phyloP scores from a whole-genome alignment of 2,797 vertebrate species.

The Nothura maculosa region DNA sequence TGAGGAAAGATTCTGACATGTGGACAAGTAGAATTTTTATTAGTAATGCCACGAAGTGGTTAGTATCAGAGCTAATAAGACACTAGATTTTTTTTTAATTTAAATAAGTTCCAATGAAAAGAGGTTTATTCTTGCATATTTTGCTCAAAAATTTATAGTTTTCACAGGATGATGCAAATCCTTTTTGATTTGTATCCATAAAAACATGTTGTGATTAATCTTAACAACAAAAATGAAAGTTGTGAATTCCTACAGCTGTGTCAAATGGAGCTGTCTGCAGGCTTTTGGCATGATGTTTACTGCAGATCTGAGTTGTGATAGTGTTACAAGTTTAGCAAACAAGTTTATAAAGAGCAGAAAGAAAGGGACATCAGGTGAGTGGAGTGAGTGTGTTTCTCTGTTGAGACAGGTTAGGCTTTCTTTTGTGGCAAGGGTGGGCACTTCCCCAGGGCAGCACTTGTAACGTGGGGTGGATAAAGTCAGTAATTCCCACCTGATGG shows the following conservation, averaged over 20 bases:
- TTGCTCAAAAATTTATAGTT: background rate
- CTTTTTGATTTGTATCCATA: background rate
- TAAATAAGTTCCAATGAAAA: background rate
- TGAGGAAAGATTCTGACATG: background rate
- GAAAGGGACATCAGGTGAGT: background rate
- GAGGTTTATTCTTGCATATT: background rate
- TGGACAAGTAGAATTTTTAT: background rate
- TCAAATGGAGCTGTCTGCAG: background rate
- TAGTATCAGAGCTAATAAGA: background rate
- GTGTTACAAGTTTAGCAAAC: background rate
- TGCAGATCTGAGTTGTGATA: background rate
- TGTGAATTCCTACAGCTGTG: background rate
- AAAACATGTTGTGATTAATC: background rate
- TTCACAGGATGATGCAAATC: background rate
- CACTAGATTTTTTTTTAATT: background rate
- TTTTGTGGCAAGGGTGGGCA: background rate
- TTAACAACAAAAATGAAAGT: background rate
- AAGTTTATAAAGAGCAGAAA: background rate
- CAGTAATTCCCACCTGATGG: background rate
- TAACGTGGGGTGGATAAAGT: background rate
- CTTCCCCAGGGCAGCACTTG: background rate
- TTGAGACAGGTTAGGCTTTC: background rate
- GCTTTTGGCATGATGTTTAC: accelerated
- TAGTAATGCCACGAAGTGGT: background rate
- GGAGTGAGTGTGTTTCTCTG: background rate